These are phyloP conservation scores for Helicolenus hilgendorfi DNA, from an alignment of 2,797 vertebrate genomes.

Conservation along the genomic window DNA sequence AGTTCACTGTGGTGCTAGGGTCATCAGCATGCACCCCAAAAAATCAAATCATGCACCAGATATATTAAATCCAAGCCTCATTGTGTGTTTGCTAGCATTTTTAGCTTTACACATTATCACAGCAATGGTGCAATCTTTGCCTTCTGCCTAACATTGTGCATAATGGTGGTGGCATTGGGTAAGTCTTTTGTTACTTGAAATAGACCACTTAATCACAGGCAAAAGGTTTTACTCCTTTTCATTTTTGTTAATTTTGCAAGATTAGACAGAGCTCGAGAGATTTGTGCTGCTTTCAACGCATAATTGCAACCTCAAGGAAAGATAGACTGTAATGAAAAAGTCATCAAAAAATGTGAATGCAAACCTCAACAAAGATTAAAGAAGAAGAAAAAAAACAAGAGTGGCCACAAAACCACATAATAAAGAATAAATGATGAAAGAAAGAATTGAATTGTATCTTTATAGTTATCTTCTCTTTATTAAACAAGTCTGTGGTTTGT, in stretches of 20 bases:
- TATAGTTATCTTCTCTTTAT: neutral
- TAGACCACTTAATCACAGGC: slow-evolving; percentile 24
- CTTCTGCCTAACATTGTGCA: neutral
- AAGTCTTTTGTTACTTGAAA: slow-evolving; percentile 1
- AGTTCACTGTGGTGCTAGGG: slow-evolving; percentile 12
- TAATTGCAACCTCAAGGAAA: slow-evolving; percentile 15
- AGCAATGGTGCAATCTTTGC: neutral
- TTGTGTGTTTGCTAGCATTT: neutral
- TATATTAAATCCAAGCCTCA: neutral
- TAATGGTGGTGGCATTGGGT: neutral
- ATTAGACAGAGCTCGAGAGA: slow-evolving; percentile 10
- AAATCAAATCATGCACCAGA: neutral
- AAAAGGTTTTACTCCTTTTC: slow-evolving; percentile 19
- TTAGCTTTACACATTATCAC: neutral
- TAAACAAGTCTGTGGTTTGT: neutral
- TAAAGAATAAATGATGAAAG: neutral
- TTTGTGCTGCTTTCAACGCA: neutral
- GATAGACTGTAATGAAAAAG: slow-evolving; percentile 31
- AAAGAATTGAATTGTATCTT: neutral
- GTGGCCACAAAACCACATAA: neutral
- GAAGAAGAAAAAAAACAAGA: neutral
- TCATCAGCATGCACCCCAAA: slow-evolving; percentile 14
- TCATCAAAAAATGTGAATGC: neutral
- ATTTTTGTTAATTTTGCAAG: slow-evolving; percentile 13
- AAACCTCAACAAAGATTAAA: slow-evolving; percentile 19